Conservation (phyloP, 2,797 vertebrate species). For the Aythya fuligula region DNA sequence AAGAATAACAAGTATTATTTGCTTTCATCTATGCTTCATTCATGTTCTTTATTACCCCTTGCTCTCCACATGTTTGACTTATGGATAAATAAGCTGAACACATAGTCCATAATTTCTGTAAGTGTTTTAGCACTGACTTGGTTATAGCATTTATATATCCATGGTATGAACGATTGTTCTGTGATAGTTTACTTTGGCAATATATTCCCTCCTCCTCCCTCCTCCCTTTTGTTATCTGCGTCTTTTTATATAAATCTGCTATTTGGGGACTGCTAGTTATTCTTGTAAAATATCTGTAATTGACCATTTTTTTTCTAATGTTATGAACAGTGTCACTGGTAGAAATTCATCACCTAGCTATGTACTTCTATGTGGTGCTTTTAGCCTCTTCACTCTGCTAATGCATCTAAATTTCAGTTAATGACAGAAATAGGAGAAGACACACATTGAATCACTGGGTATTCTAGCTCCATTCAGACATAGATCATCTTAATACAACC, state of each 20-base stretch:
- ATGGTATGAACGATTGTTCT: not conserved
- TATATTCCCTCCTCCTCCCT: too few relatives aligned
- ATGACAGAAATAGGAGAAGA: not conserved
- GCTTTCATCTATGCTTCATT: not conserved
- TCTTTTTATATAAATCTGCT: not conserved
- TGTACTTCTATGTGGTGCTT: not conserved
- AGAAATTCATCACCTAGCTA: not conserved
- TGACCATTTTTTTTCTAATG: not conserved
- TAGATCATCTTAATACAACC: not conserved
- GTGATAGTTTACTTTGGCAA: not conserved
- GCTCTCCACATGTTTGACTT: not conserved
- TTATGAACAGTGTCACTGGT: not conserved
- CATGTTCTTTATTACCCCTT: not conserved
- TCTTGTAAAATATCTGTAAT: not conserved
- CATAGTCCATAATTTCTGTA: not conserved
- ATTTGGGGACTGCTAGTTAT: not conserved
- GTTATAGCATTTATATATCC: not conserved
- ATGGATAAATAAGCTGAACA: not conserved
- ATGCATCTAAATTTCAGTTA: not conserved
- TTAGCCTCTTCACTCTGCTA: not conserved
- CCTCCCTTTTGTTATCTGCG: not conserved
- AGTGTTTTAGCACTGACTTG: not conserved
- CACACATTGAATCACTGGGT: not conserved
- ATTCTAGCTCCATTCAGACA: not conserved
- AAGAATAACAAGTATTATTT: not conserved